Conservation (phyloP, 2,113 vertebrate genomes). For the Grammomys dolichurus region DNA sequence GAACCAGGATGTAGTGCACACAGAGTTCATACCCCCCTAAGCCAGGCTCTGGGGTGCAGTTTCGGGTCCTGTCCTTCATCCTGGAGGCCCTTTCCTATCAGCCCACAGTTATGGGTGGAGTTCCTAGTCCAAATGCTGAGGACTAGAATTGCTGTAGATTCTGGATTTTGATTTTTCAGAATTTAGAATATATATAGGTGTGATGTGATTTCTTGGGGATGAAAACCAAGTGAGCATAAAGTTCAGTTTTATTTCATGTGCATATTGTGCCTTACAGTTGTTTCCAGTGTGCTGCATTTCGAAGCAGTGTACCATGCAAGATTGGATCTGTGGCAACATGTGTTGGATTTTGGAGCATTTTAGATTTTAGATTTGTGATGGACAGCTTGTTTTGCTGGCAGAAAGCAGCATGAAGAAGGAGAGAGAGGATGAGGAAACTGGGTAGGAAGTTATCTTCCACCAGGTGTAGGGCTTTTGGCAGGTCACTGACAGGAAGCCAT, state of each 20-base stretch:
- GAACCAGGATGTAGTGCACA: neutral
- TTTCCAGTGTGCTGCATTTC: neutral
- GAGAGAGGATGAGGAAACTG: neutral
- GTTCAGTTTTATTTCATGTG: neutral
- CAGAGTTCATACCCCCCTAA: neutral
- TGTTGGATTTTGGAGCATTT: neutral
- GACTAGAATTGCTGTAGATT: neutral
- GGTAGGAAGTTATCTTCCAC: neutral
- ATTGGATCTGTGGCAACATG: neutral
- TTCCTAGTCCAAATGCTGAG: neutral
- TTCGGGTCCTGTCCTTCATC: neutral
- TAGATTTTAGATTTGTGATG: neutral
- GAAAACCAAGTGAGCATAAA: neutral
- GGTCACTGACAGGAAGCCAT: neutral
- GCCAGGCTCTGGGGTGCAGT: neutral
- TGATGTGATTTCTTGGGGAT: neutral
- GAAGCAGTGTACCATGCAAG: neutral
- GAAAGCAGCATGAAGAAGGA: neutral
- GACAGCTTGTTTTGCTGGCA: neutral
- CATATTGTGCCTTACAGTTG: neutral
- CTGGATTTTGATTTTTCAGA: neutral
- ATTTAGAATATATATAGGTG: neutral
- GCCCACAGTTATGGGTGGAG: neutral
- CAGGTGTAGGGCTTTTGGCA: neutral
- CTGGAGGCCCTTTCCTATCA: neutral